Evolutionary conservation across 1,140 invertebrate genomes (phyloP), one percentile per base, ranked within the genome.

Genomic region (Pogonus chalceus): DNA sequence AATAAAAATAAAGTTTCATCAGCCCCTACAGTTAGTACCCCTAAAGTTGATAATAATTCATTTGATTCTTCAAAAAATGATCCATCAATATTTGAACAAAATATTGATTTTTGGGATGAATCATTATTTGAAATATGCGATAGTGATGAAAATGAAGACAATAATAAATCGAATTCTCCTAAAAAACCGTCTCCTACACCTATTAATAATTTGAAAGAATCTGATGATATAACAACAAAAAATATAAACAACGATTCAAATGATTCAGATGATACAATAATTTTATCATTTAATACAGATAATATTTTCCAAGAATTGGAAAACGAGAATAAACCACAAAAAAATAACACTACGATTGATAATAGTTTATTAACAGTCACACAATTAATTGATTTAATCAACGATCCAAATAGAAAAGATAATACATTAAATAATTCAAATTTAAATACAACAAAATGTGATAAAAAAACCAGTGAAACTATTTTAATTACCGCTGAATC

Each of bases 321-420:
- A 14, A 31, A 31, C 26, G 14, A 7, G 14, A 31, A 7, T 7
- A 31, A 31, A 7, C 26, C 4, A 31, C 26, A 31, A 7, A 7
- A 31, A 4, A 43, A 43, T 43, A 43, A 43, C 7, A 43, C 9
- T 43, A n/a, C n/a, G n/a, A n/a, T n/a, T n/a, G 18, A 9, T 43
- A 18, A 12, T 43, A 43, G 37, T 43, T 18, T 43, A 18, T 43
- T 43, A 43, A 10, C 37, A 43, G 18, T 43, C 7, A 43, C 37
- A 43, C 37, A 43, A 43, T 10, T 43, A 4, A 43, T 43, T 43
- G 37, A 43, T 43, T 43, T n/a, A n/a, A n/a, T n/a, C n/a, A n/a
- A n/a, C n/a, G n/a, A n/a, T n/a, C n/a, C n/a, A n/a, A n/a, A n/a
- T n/a, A n/a, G n/a, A n/a, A n/a, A n/a, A n/a, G n/a, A n/a, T n/a